Conservation (phyloP, 1,140 invertebrate species). For the Tetragonula clypearis region DNA sequence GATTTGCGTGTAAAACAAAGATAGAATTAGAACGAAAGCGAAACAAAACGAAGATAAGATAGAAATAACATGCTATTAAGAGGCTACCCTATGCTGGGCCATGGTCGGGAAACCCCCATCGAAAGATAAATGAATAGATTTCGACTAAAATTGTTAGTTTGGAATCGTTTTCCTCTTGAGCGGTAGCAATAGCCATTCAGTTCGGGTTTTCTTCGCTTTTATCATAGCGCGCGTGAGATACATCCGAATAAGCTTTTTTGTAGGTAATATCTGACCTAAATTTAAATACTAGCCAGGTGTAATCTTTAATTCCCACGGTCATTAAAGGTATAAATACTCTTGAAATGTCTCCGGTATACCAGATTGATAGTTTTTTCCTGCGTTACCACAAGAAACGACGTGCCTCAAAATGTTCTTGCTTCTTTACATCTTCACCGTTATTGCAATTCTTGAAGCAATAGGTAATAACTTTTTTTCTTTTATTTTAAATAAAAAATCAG, state of each 20-base stretch:
- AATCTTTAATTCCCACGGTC: constrained; percentile 34
- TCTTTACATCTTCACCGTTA: constrained; percentile 13
- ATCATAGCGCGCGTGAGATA: constrained; percentile 63
- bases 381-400: background rate
- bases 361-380: background rate
- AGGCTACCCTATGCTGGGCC: background rate
- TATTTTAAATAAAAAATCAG: background rate
- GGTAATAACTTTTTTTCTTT: constrained; percentile 39
- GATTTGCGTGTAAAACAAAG: background rate
- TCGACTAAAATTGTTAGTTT: constrained; percentile 15
- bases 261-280: constrained; percentile 61
- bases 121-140: background rate
- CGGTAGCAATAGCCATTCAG: constrained; percentile 29
- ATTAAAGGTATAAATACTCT: constrained; percentile 45
- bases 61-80: background rate
- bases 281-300: constrained; percentile 53
- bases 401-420: constrained; percentile 38
- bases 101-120: background rate
- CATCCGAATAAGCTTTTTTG: constrained; percentile 49
- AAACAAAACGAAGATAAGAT: background rate
- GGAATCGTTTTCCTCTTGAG: constrained; percentile 15
- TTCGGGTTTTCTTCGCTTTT: constrained; percentile 33
- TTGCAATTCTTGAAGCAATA: constrained; percentile 16
- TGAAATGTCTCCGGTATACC: background rate
- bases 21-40: background rate